Evolutionary conservation across 2,888 invertebrate species (phyloP).

Genomic region (Clostera curtula): DNA sequence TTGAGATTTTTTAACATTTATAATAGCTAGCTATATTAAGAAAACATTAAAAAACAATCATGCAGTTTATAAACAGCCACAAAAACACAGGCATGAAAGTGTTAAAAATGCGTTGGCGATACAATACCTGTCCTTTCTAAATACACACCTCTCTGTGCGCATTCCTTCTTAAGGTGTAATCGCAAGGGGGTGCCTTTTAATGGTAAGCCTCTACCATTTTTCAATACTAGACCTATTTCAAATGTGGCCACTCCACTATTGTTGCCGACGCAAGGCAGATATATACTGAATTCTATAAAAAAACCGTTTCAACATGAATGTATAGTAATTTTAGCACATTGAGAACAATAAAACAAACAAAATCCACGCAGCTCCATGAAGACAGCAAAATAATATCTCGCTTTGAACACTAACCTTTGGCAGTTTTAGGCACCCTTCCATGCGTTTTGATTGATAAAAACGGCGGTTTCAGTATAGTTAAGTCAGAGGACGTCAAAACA

Average conservation of each 20-base stretch:
- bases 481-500: slow-evolving; percentile 87
- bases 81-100: slow-evolving; percentile 55
- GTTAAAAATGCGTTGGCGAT: slow-evolving; percentile 77
- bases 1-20: no score
- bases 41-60: background rate
- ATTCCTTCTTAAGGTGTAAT: slow-evolving; percentile 92
- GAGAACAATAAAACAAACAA: no score
- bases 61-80: slow-evolving; percentile 20
- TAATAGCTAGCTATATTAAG: no score
- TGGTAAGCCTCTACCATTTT: slow-evolving; percentile 85
- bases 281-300: slow-evolving; percentile 87
- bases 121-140: slow-evolving; percentile 77
- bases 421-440: slow-evolving; percentile 88
- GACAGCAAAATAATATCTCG: no score
- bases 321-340: no score
- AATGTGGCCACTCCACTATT: slow-evolving; percentile 91
- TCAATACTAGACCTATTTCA: slow-evolving; percentile 89
- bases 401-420: slow-evolving; percentile 87
- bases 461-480: slow-evolving; percentile 89
- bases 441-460: slow-evolving; percentile 89
- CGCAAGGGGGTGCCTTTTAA: slow-evolving; percentile 91
- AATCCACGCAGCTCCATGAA: no score
- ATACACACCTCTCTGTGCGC: slow-evolving; percentile 93
- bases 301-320: slow-evolving; percentile 13
- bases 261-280: slow-evolving; percentile 90